A percentile compares a stretch with the other conserved stretches of the same genome.
Evolutionary conservation across 2,113 vertebrate species (phyloP).

Genomic region (Pygoscelis antarcticus): DNA sequence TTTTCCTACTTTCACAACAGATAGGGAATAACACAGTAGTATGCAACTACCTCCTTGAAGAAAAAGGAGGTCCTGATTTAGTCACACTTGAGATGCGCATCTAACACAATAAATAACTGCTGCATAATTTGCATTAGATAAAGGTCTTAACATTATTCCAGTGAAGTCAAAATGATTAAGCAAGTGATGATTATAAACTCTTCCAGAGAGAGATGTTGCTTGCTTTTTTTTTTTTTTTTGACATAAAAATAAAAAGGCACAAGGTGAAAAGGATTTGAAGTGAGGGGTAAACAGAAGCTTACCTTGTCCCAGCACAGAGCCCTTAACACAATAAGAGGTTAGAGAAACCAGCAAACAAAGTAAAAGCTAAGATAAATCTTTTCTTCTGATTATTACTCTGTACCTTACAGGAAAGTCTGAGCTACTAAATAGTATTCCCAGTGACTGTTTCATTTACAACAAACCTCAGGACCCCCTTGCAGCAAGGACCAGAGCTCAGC

Average conservation of each 20-base stretch:
- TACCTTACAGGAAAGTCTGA: neutral
- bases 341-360: neutral
- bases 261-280: neutral
- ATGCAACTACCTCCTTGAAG: neutral
- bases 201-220: neutral
- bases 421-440: neutral
- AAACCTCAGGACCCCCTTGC: neutral
- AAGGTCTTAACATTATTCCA: neutral
- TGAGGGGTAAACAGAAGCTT: neutral
- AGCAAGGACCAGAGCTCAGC: neutral
- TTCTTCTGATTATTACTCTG: neutral
- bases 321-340: neutral
- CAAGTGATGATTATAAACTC: neutral
- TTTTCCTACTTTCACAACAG: neutral
- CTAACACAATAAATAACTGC: neutral
- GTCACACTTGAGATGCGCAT: neutral
- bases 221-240: neutral
- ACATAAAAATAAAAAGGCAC: neutral
- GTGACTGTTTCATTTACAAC: neutral
- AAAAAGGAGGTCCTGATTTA: neutral
- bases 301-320: neutral
- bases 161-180: neutral
- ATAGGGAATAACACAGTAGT: neutral
- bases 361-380: neutral
- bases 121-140: neutral